These are phyloP conservation scores for Drosophila anomelani DNA, from an alignment of 2,888 invertebrate genomes.

Conservation along the genomic window DNA sequence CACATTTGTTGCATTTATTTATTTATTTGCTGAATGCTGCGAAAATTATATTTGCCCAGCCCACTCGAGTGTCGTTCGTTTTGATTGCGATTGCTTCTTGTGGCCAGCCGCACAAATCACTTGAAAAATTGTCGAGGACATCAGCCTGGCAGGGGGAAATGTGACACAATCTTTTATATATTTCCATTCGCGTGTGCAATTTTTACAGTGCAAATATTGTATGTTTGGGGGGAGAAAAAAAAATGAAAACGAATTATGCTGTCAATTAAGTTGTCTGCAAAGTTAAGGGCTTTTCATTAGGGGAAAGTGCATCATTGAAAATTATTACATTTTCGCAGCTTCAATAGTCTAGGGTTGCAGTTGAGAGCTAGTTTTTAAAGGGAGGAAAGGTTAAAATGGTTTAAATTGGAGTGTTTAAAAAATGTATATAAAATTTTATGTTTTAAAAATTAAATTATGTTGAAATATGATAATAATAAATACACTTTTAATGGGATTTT, in stretches of 20 bases:
- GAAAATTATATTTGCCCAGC: constrained; percentile 80
- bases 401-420: neutral
- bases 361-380: neutral
- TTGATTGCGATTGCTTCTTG: constrained; percentile 60
- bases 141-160: constrained; percentile 12
- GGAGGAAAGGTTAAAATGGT: neutral
- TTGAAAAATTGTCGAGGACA: constrained; percentile 54
- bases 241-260: constrained; percentile 29
- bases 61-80: constrained; percentile 56
- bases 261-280: constrained; percentile 47
- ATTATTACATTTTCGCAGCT: constrained; percentile 21
- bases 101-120: constrained; percentile 67
- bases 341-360: neutral
- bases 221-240: neutral
- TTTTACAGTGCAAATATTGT: constrained; percentile 34
- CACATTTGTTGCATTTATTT: constrained; percentile 64
- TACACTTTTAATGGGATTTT: no score
- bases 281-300: constrained; percentile 63
- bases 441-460: no score
- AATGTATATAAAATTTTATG: no score
- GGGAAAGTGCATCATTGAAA: constrained; percentile 16
- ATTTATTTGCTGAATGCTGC: constrained; percentile 67
- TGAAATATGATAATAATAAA: no score
- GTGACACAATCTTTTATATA: constrained; percentile 41
- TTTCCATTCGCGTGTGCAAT: constrained; percentile 45